Evolutionary conservation across 2,113 vertebrate genomes (phyloP).

Genomic region (Proteles cristata): DNA sequence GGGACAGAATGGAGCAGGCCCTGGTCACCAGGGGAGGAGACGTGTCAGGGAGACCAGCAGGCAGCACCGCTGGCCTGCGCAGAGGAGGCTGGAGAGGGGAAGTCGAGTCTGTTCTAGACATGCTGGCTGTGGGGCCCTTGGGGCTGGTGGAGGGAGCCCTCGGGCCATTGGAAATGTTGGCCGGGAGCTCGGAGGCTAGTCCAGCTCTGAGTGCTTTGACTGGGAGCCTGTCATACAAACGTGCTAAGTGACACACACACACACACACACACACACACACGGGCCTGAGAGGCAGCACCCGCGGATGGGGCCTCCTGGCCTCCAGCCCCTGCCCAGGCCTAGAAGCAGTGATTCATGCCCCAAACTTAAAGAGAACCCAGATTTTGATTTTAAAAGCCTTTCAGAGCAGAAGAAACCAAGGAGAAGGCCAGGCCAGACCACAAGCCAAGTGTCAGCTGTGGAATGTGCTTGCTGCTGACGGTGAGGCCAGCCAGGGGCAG

Average conservation of each 20-base stretch:
- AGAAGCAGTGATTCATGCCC: slow-evolving; percentile 65
- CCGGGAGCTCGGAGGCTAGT: not conserved
- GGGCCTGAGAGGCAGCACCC: not conserved
- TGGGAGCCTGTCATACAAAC: not conserved
- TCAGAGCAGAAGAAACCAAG: slow-evolving; percentile 62
- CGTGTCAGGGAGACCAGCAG: not conserved
- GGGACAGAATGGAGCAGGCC: not conserved
- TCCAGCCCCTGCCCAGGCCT: not conserved
- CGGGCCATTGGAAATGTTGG: not conserved
- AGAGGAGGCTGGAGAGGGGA: not conserved
- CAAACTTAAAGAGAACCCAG: slow-evolving; percentile 57
- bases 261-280: too few relatives aligned
- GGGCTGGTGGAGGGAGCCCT: not conserved
- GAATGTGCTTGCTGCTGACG: slow-evolving; percentile 75
- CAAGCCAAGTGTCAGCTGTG: slow-evolving; percentile 78
- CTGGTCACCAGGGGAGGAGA: not conserved
- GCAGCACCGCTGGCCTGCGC: not conserved
- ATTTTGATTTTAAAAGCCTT: slow-evolving; percentile 50
- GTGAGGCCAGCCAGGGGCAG: slow-evolving; percentile 63
- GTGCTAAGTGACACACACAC: not conserved
- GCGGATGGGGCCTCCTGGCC: fast-evolving
- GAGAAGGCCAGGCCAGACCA: slow-evolving; percentile 65
- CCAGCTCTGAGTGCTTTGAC: not conserved
- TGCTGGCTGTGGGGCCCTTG: fast-evolving
- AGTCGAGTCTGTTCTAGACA: not conserved